A percentile compares a stretch with the other conserved stretches of the same genome.
phyloP scores from a whole-genome alignment of 2,797 vertebrate genomes.

The Gymnopithys bicolor region DNA sequence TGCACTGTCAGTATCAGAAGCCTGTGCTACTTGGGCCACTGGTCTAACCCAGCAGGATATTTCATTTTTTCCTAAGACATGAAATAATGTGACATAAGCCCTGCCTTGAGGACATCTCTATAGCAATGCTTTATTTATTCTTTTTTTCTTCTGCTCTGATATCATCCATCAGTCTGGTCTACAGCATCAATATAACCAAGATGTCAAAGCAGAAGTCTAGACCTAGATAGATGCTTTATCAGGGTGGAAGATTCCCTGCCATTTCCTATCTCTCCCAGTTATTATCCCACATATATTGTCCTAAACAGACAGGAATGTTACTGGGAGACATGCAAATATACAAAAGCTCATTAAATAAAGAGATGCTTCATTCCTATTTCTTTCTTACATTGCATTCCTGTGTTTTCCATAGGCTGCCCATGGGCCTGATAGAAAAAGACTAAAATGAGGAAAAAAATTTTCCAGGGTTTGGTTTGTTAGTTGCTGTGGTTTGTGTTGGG shows the following conservation, averaged over 20 bases:
- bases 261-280: not conserved
- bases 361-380: not conserved
- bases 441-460: not conserved
- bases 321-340: not conserved
- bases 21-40: not conserved
- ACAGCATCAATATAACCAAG: not conserved
- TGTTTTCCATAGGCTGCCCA: not conserved
- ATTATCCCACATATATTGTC: not conserved
- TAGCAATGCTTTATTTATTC: constrained; percentile 6
- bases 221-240: not conserved
- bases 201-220: not conserved
- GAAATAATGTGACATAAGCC: not conserved
- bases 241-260: not conserved
- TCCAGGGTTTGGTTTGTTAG: not conserved
- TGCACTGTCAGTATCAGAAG: not conserved
- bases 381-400: not conserved
- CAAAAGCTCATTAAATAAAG: not conserved
- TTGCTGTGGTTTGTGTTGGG: not conserved
- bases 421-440: not conserved
- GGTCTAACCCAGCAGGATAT: not conserved
- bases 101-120: not conserved
- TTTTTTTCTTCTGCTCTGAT: not conserved
- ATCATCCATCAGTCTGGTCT: not conserved
- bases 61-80: not conserved
- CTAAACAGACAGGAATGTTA: not conserved